Evolutionary conservation across 2,797 vertebrate species (phyloP).

Genomic region (Mormyrus hasselquistii): DNA sequence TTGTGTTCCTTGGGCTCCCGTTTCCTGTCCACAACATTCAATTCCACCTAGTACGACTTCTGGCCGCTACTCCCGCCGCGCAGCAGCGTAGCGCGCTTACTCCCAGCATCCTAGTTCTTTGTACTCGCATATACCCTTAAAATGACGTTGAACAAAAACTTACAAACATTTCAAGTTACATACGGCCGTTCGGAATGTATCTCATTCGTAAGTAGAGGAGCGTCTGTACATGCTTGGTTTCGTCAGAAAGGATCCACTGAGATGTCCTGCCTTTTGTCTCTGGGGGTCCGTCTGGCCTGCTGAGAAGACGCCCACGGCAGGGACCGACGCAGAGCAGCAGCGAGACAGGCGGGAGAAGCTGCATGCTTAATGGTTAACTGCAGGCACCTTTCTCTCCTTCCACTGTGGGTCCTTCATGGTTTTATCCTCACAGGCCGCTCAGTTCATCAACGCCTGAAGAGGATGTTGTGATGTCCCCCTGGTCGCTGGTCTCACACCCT

Average conservation of each 20-base stretch:
- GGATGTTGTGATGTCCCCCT: neutral
- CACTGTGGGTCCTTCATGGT: neutral
- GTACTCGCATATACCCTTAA: neutral
- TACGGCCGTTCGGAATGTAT: neutral
- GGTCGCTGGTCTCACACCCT: conserved; percentile 30
- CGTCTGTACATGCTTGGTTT: neutral
- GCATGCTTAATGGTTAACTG: conserved; percentile 2
- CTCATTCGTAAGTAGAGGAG: neutral
- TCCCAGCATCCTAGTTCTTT: neutral
- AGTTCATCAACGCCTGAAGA: neutral
- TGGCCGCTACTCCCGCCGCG: neutral
- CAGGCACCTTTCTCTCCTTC: conserved; percentile 14
- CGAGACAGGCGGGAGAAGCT: neutral
- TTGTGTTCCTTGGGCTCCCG: neutral
- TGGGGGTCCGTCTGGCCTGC: neutral
- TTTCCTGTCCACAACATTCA: neutral
- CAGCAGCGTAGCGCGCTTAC: too few relatives aligned
- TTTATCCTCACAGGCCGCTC: conserved; percentile 9
- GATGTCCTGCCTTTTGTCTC: neutral
- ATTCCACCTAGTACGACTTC: neutral
- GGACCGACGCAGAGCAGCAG: neutral
- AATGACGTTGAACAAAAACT: neutral
- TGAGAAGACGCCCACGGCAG: neutral
- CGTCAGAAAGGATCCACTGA: neutral
- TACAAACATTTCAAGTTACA: neutral